These are phyloP conservation scores for Daboia siamensis DNA, from an alignment of 2,113 vertebrate genomes.

Conservation along the genomic window DNA sequence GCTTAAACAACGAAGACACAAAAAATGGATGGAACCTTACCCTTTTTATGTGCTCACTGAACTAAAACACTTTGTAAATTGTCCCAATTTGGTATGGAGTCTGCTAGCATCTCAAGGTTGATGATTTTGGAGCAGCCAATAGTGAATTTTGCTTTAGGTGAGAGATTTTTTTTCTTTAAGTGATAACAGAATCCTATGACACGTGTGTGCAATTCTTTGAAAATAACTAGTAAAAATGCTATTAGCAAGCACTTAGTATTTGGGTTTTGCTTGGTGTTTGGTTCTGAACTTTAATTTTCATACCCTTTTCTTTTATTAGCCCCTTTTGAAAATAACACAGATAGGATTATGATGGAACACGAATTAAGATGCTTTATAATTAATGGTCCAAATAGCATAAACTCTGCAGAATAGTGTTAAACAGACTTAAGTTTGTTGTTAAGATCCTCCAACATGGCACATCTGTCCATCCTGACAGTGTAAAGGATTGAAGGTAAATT, in stretches of 20 bases:
- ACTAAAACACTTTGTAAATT: neutral
- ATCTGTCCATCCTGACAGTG: no score
- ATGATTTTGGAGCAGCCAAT: neutral
- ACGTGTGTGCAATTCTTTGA: neutral
- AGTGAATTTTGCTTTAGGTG: neutral
- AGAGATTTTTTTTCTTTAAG: neutral
- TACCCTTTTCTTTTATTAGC: neutral
- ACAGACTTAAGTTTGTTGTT: no score
- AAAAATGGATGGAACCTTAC: neutral
- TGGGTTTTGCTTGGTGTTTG: neutral
- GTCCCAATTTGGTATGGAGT: neutral
- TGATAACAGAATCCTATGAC: neutral
- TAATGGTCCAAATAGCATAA: no score
- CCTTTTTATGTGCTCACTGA: neutral
- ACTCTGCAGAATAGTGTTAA: no score
- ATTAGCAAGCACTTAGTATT: neutral
- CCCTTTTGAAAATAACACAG: neutral
- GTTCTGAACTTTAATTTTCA: neutral
- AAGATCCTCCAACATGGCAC: no score
- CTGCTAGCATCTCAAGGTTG: neutral
- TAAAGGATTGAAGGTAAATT: no score
- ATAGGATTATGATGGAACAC: neutral
- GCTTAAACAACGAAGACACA: neutral
- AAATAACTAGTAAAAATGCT: neutral
- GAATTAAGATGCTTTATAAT: no score